These are phyloP conservation scores for Channa argus DNA, from an alignment of 2,113 vertebrate species.

Conservation along the genomic window DNA sequence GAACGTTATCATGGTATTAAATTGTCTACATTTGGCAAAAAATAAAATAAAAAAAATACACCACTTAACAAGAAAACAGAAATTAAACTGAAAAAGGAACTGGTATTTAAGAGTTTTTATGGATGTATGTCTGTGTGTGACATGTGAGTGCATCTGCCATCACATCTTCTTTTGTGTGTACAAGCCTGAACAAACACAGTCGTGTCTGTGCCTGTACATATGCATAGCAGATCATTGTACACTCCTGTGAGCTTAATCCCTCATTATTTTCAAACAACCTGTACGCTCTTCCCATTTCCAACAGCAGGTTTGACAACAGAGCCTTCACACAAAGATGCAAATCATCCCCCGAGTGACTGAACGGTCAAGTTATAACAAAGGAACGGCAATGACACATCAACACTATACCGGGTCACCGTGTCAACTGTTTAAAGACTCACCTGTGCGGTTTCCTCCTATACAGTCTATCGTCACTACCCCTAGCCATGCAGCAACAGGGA, in stretches of 20 bases:
- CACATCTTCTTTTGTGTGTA: slow-evolving; percentile 15
- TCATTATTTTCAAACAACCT: slow-evolving; percentile 46
- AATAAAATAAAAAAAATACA: not conserved
- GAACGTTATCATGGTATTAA: too few relatives aligned
- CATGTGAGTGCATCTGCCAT: slow-evolving; percentile 21
- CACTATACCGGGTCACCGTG: slow-evolving; percentile 59
- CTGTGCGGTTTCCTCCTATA: slow-evolving; percentile 70
- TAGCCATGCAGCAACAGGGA: not conserved
- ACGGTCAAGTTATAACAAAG: slow-evolving; percentile 61
- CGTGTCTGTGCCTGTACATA: slow-evolving; percentile 38
- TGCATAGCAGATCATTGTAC: not conserved
- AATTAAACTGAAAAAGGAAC: not conserved
- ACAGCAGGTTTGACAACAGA: slow-evolving; percentile 36
- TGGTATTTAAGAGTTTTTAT: not conserved
- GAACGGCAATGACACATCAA: slow-evolving; percentile 60
- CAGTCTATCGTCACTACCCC: slow-evolving; percentile 56
- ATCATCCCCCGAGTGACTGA: slow-evolving; percentile 53
- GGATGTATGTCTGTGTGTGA: not conserved
- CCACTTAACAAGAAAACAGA: not conserved
- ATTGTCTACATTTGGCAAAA: too few relatives aligned
- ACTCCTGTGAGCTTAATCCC: slow-evolving; percentile 28
- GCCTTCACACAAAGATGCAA: slow-evolving; percentile 64
- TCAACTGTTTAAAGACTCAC: slow-evolving; percentile 65
- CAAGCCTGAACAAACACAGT: slow-evolving; percentile 21
- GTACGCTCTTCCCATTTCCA: slow-evolving; percentile 33